Conservation (phyloP, 2,113 vertebrate genomes). For the Amphilophus citrinellus region DNA sequence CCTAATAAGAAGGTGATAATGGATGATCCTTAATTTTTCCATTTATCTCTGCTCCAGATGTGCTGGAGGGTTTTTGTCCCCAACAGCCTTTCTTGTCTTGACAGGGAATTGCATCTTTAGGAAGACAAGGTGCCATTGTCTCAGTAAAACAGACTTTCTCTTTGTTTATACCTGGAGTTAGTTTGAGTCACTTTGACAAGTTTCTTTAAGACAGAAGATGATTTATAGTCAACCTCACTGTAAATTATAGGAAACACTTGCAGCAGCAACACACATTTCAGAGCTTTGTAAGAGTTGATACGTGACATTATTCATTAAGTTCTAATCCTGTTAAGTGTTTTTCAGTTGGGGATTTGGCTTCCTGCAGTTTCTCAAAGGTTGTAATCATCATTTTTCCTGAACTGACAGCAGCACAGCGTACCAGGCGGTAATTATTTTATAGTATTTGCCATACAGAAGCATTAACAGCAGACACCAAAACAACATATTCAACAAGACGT, state of each 20-base stretch:
- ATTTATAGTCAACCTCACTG: constrained; percentile 46
- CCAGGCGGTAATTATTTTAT: constrained; percentile 26
- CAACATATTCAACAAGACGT: neutral
- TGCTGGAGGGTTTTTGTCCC: constrained; percentile 1
- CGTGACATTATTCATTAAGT: constrained; percentile 62
- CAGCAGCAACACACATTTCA: constrained; percentile 33
- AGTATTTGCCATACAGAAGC: neutral
- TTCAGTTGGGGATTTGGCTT: constrained; percentile 45
- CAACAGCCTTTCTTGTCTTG: constrained; percentile 26
- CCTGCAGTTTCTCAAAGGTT: constrained; percentile 36
- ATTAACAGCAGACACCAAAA: neutral
- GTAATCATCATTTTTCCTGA: constrained; percentile 51
- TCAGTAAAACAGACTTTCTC: constrained; percentile 30
- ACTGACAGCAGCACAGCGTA: constrained; percentile 39
- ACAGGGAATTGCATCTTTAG: neutral
- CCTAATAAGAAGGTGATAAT: constrained; percentile 52
- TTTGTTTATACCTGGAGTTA: constrained; percentile 56
- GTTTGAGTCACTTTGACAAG: constrained; percentile 50
- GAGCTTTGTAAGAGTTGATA: constrained; percentile 38
- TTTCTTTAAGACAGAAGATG: constrained; percentile 28
- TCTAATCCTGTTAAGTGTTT: constrained; percentile 59
- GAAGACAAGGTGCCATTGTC: constrained; percentile 27
- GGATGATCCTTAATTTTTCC: constrained; percentile 45
- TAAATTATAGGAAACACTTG: constrained; percentile 53
- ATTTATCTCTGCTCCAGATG: constrained; percentile 49